A percentile compares a stretch with the other conserved stretches of the same genome.
Evolutionary conservation across 1,140 invertebrate genomes (phyloP).

Genomic region (Caenorhabditis tropicalis): DNA sequence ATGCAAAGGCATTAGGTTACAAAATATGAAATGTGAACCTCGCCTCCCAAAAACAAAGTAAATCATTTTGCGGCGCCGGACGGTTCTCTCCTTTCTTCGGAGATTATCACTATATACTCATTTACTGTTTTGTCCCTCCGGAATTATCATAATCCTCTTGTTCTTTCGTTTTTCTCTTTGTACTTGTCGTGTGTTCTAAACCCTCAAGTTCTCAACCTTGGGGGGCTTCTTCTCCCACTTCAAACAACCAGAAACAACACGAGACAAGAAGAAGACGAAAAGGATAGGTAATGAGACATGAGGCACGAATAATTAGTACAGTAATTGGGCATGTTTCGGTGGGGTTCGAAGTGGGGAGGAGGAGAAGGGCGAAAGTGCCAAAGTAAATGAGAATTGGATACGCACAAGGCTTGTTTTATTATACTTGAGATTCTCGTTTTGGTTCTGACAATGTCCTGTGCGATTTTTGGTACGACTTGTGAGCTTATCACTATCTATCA

Average conservation of each 20-base stretch:
- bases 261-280: neutral
- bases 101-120: neutral
- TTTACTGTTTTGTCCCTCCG: neutral
- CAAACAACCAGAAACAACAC: neutral
- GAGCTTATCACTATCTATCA: no score
- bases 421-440: neutral
- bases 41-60: neutral
- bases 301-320: conserved; percentile 37
- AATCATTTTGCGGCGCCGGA: neutral
- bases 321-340: conserved; percentile 36
- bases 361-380: no score
- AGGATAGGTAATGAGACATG: conserved; percentile 24
- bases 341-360: neutral
- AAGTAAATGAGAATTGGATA: conserved; percentile 27
- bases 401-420: neutral
- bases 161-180: neutral
- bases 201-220: neutral
- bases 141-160: conserved; percentile 4
- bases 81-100: neutral
- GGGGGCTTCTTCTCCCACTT: conserved; percentile 15
- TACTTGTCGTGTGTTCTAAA: neutral
- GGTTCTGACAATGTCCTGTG: no score
- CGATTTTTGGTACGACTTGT: no score
- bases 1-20: neutral
- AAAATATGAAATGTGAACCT: neutral